phyloP scores from a whole-genome alignment of 2,113 vertebrate genomes.

The Takifugu bimaculatus region DNA sequence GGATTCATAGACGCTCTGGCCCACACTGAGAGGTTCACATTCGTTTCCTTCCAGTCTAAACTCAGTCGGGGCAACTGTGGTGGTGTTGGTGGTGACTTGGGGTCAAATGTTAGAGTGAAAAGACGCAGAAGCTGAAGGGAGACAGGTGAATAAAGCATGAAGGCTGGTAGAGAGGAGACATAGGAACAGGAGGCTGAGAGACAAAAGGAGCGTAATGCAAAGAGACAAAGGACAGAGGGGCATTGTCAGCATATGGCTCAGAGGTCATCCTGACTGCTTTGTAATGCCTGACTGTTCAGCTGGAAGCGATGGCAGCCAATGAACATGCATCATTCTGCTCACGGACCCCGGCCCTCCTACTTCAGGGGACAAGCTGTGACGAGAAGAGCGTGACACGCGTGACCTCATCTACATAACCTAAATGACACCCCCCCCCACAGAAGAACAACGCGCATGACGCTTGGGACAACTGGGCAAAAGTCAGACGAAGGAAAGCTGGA shows the following conservation, averaged over 20 bases:
- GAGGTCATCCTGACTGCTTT: constrained; percentile 47
- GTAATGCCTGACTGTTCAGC: constrained; percentile 57
- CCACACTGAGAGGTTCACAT: too few relatives aligned
- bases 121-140: constrained; percentile 16
- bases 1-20: too few relatives aligned
- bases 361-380: constrained; percentile 50
- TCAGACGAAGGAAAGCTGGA: constrained; percentile 4
- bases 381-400: constrained; percentile 48
- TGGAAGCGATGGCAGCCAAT: constrained; percentile 44
- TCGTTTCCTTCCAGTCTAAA: too few relatives aligned
- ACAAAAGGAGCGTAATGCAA: constrained; percentile 45
- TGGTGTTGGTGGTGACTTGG: not conserved
- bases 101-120: constrained; percentile 14
- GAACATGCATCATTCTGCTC: constrained; percentile 60
- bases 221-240: constrained; percentile 66
- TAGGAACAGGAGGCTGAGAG: constrained; percentile 4
- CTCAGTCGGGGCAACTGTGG: not conserved
- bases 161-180: constrained; percentile 15
- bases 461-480: constrained; percentile 25
- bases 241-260: constrained; percentile 49
- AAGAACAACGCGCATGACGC: constrained; percentile 25
- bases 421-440: constrained; percentile 23
- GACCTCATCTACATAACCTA: constrained; percentile 37
- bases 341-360: constrained; percentile 13
- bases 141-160: constrained; percentile 35